A percentile compares a stretch with the other conserved stretches of the same genome.
phyloP scores from a whole-genome alignment of 2,113 vertebrate species.

The Cyphomyrus plagiostoma region DNA sequence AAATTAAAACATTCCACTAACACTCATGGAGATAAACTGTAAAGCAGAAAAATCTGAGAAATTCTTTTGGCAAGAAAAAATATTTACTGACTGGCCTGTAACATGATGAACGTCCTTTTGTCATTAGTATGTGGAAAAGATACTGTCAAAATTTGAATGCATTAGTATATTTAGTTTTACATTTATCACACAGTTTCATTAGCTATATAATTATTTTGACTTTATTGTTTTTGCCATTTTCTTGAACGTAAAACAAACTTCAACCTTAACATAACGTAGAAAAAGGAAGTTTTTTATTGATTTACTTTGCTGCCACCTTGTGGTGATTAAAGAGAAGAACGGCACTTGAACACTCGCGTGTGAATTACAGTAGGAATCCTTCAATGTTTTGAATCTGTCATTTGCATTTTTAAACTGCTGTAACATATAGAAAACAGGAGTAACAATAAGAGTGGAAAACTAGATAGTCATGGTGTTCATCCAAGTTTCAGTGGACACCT shows the following conservation, averaged over 20 bases:
- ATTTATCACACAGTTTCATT: neutral
- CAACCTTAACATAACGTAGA: neutral
- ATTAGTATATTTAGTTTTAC: neutral
- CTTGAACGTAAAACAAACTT: neutral
- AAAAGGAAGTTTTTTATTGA: neutral
- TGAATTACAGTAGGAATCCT: neutral
- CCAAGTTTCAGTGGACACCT: neutral
- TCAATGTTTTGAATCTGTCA: neutral
- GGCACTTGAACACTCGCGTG: neutral
- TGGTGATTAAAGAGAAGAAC: constrained; percentile 29
- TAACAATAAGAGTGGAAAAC: neutral
- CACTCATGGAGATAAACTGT: neutral
- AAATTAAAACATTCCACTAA: neutral
- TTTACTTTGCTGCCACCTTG: constrained; percentile 46
- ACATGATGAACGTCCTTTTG: neutral
- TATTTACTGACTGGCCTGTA: neutral
- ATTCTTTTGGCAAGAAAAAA: neutral
- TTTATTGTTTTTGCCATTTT: neutral
- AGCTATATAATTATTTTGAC: neutral
- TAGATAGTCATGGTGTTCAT: neutral
- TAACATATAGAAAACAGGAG: too few relatives aligned
- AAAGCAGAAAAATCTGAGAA: neutral
- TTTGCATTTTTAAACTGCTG: neutral
- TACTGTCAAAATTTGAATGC: neutral
- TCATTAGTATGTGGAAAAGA: neutral